These are phyloP conservation scores for Loris lydekkerianus DNA, from an alignment of 2,797 vertebrate genomes.

Conservation along the genomic window DNA sequence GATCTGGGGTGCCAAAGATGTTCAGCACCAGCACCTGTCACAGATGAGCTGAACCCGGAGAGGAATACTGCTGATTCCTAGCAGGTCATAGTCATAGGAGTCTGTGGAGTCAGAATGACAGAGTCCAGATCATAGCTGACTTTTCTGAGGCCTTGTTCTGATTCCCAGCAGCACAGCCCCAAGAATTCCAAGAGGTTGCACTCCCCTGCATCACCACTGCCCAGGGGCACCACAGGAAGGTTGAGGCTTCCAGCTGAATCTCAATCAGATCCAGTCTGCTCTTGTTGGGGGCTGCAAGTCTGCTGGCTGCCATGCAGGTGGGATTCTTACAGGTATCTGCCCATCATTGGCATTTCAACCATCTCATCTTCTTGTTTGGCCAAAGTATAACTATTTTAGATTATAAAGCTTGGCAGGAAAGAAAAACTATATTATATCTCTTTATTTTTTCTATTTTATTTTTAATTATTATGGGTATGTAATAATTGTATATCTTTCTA, in stretches of 20 bases:
- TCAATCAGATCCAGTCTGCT: no score
- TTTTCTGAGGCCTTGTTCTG: background rate
- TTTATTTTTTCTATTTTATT: background rate
- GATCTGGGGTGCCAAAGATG: no score
- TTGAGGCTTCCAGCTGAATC: background rate
- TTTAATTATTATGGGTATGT: background rate
- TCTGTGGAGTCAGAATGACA: background rate
- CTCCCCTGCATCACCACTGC: background rate
- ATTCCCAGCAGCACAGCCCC: background rate
- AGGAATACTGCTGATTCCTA: no score
- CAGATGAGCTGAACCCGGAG: background rate
- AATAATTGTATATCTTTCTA: background rate
- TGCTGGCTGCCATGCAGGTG: rapidly evolving
- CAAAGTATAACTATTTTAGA: background rate
- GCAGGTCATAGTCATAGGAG: rapidly evolving
- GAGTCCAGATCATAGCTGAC: background rate
- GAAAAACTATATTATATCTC: background rate
- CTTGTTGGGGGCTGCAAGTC: background rate
- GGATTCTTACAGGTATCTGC: background rate
- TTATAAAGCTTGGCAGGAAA: background rate
- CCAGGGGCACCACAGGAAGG: background rate
- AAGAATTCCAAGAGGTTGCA: rapidly evolving
- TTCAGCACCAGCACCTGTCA: background rate
- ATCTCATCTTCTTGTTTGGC: background rate
- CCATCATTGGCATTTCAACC: background rate